Evolutionary conservation across 2,113 vertebrate species (phyloP).

Genomic region (Clarias gariepinus): DNA sequence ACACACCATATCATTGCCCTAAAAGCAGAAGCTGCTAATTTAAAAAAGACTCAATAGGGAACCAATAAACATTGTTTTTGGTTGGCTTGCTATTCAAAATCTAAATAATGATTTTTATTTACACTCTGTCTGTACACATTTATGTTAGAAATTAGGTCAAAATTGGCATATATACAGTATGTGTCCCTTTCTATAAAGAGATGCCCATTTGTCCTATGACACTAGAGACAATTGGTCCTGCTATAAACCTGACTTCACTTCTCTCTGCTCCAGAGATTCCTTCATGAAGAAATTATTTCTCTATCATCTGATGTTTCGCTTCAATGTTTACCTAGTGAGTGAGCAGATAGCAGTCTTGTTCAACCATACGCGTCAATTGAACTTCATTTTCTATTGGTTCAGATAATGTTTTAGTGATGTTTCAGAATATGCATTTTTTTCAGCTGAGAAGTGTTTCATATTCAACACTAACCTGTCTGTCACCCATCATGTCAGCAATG

Average conservation of each 20-base stretch:
- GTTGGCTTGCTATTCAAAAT: not conserved
- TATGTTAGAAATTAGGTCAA: slow-evolving; percentile 5
- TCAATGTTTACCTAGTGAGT: slow-evolving; percentile 13
- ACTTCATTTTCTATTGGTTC: not conserved
- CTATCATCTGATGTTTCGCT: not conserved
- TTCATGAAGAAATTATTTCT: not conserved
- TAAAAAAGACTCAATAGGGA: too few species aligned
- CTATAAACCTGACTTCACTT: not conserved
- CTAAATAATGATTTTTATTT: not conserved
- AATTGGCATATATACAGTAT: not conserved
- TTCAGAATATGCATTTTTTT: not conserved
- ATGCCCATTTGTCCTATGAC: not conserved
- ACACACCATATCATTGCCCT: too few species aligned
- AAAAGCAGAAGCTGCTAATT: too few species aligned
- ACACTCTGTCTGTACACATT: slow-evolving; percentile 8
- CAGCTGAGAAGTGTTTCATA: not conserved
- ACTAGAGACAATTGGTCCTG: not conserved
- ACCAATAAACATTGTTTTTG: not conserved
- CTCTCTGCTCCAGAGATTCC: not conserved
- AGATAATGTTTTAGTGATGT: not conserved
- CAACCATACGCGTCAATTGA: not conserved
- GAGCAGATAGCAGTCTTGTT: slow-evolving; percentile 4
- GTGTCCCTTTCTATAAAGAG: not conserved
- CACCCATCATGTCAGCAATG: not conserved
- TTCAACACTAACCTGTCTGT: not conserved